Percentiles rank a stretch among this genome's conserved stretches.
phyloP scores from a whole-genome alignment of 2,113 vertebrate genomes.

The Phrynocephalus versicolor region DNA sequence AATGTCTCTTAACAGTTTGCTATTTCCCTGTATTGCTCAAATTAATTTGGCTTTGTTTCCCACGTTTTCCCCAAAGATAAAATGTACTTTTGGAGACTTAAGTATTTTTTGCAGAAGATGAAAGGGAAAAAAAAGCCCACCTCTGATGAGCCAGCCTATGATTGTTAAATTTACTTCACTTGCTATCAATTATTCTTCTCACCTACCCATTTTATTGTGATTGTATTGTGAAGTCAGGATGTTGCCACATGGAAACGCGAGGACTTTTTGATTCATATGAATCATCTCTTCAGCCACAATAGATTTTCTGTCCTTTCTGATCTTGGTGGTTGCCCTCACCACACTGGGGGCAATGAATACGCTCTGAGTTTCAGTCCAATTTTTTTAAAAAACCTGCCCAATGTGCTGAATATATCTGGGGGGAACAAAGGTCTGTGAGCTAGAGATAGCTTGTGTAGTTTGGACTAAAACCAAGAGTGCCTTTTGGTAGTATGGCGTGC shows the following conservation, averaged over 20 bases:
- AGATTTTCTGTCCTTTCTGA: no score
- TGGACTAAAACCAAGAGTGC: no score
- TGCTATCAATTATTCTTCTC: slow-evolving; percentile 39
- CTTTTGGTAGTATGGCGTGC: no score
- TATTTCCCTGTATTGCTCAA: slow-evolving; percentile 53
- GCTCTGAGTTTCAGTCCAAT: no score
- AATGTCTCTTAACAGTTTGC: slow-evolving; percentile 55
- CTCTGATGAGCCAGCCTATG: slow-evolving; percentile 34
- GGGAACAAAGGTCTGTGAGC: neutral
- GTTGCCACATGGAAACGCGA: no score
- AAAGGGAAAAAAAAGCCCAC: neutral
- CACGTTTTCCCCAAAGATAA: slow-evolving; percentile 53
- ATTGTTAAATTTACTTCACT: slow-evolving; percentile 36
- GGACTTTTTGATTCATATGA: neutral
- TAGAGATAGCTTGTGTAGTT: neutral
- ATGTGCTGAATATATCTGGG: no score
- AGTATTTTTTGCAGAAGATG: slow-evolving; percentile 42
- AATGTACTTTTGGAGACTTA: slow-evolving; percentile 53
- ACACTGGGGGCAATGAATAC: no score
- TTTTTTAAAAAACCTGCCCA: no score
- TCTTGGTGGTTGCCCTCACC: no score
- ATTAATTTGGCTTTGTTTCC: slow-evolving; percentile 55
- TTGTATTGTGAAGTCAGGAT: no score
- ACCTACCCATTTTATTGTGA: no score
- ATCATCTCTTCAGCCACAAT: no score